These are phyloP conservation scores for Rhabdophis nuchalis DNA, from an alignment of 2,797 vertebrate species.

Conservation along the genomic window DNA sequence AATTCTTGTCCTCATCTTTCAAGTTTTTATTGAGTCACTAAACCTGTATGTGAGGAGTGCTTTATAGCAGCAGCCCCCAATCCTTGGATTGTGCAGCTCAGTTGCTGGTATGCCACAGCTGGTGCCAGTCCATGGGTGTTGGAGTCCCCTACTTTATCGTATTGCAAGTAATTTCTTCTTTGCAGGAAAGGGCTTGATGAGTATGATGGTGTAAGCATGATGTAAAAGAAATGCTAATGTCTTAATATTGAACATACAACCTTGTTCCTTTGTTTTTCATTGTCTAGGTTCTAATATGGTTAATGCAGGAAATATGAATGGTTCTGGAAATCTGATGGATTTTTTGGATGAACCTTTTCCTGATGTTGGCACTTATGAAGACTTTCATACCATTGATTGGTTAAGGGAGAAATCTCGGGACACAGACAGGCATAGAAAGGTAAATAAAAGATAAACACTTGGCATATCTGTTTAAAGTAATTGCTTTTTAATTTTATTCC, in stretches of 20 bases:
- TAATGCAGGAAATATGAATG: constrained; percentile 86
- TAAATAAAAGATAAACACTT: constrained; percentile 43
- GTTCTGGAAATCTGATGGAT: constrained; percentile 92
- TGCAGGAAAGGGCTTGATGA: not conserved
- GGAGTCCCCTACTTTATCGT: not conserved
- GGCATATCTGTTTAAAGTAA: not conserved
- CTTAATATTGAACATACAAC: not conserved
- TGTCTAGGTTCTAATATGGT: constrained; percentile 76
- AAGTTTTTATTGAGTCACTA: not conserved
- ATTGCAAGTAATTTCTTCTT: not conserved
- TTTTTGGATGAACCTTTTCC: constrained; percentile 95
- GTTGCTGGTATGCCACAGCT: not conserved
- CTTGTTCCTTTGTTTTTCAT: not conserved
- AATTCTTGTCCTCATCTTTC: not conserved
- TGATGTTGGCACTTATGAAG: constrained; percentile 91
- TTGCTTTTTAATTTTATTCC: not conserved
- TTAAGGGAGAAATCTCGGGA: constrained; percentile 93
- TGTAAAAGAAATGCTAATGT: not conserved
- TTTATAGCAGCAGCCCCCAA: not conserved
- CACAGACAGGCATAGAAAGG: constrained; percentile 94
- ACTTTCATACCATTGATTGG: constrained; percentile 99
- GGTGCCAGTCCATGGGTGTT: not conserved
- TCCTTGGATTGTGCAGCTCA: not conserved
- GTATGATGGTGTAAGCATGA: not conserved
- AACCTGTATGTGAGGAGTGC: not conserved